These are phyloP conservation scores for Peromyscus californicus DNA, from an alignment of 2,113 vertebrate species.

Conservation along the genomic window DNA sequence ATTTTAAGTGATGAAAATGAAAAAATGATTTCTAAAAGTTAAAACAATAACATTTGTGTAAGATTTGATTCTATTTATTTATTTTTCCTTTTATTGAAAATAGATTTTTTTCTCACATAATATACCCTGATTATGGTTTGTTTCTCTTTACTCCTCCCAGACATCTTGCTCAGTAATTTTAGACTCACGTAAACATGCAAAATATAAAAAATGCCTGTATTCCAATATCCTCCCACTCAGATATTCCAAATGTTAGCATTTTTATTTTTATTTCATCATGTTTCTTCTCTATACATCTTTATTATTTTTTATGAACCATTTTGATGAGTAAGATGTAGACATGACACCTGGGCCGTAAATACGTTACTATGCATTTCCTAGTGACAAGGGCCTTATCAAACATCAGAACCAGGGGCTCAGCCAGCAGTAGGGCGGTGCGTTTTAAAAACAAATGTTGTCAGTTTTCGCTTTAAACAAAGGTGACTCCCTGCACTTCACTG, in stretches of 20 bases:
- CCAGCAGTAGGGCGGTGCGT: background rate
- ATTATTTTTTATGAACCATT: slow-evolving; percentile 28
- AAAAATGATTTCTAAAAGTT: slow-evolving; percentile 46
- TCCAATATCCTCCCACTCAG: background rate
- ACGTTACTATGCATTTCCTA: background rate
- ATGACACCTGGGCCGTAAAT: background rate
- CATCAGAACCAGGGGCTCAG: background rate
- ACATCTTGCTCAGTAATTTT: slow-evolving; percentile 34
- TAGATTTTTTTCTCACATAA: background rate
- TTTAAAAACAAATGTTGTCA: background rate
- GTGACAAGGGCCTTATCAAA: background rate
- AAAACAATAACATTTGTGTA: slow-evolving; percentile 7
- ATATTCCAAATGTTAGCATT: background rate
- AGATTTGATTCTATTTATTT: background rate
- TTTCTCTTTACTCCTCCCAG: background rate
- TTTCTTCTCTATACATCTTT: slow-evolving; percentile 17
- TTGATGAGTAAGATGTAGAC: slow-evolving; percentile 17
- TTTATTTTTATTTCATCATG: background rate
- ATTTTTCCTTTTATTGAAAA: background rate
- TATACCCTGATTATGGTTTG: background rate
- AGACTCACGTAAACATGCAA: background rate
- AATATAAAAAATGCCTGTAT: background rate
- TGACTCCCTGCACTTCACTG: background rate
- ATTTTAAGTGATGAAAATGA: background rate
- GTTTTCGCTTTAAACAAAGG: background rate